phyloP scores from a whole-genome alignment of 2,113 vertebrate species.

The Odontophorus gujanensis region DNA sequence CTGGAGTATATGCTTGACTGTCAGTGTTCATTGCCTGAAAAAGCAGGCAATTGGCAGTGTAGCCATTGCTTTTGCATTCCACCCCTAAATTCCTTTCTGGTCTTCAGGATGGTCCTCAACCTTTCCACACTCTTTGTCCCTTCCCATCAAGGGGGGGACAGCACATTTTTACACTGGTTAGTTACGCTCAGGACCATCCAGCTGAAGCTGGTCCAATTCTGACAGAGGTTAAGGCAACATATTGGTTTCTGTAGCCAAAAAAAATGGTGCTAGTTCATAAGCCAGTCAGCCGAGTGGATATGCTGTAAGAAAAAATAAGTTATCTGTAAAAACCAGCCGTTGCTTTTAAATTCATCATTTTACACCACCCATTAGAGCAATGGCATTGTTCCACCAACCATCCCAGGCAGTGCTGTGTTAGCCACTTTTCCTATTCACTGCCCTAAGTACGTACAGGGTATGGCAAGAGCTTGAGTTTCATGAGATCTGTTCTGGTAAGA shows the following conservation, averaged over 20 bases:
- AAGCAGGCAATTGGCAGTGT: background rate
- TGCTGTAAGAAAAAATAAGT: background rate
- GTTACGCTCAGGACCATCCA: background rate
- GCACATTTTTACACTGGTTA: no score
- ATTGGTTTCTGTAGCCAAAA: background rate
- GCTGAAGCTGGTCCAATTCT: background rate
- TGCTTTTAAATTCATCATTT: conserved; percentile 35
- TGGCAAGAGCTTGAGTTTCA: background rate
- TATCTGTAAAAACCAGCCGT: background rate
- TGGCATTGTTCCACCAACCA: background rate
- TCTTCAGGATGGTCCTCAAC: background rate
- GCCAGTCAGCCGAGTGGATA: background rate
- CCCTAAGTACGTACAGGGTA: background rate
- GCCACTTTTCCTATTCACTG: conserved; percentile 24
- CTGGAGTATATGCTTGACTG: background rate
- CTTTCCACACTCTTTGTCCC: no score
- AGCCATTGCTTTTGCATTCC: background rate
- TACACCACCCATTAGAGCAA: background rate
- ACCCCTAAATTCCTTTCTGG: accelerated
- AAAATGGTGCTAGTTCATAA: conserved; percentile 19
- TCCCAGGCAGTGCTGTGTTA: background rate
- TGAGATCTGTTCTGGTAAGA: background rate
- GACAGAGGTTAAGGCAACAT: background rate
- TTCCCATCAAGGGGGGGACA: background rate
- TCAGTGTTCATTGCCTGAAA: background rate